Base-by-base conservation (phyloP, 2,113 vertebrate species). In the Promerops cafer region DNA sequence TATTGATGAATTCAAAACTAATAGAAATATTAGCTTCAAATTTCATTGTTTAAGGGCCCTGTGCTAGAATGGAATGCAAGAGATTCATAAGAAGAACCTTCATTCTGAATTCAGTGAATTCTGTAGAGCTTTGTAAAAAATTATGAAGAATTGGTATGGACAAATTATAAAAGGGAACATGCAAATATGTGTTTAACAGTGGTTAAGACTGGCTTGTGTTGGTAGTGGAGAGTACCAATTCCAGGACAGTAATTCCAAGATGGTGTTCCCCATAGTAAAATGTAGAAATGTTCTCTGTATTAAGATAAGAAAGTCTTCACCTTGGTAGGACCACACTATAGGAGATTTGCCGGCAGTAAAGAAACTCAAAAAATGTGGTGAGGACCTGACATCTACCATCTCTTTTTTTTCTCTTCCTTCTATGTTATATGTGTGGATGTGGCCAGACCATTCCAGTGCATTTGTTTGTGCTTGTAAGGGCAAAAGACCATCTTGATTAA, bases 101-200 rank as follows among this genome's bases (percentile, higher is more conserved):
- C 16, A 39, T 60, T 84, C 35, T 79, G 11, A 68, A 72, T 85
- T 76, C 30, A 59, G 22, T 78, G 39, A 57, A 61, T 83, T 70
- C 40, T 50, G 9, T 28, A 81, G 56, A 42, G 9, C 24, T 27
- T 42, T 78, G 7, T 74, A 35, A 71, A 71, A 61, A 81, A 47
- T 19, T 9, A 24, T 1, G 1, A 59, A 47, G 19, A 53, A 61
- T 30, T 0, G 0, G 1, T 65, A 45, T 50, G 16, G 78, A 52
- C 13, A 17, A 31, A 79, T 31, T 65, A 45, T 0, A 2, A 49
- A 69, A 27, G 7, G 7, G 16, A 63, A 59, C 0, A 1, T 52
- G 28, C 9, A 83, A 80, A 44, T 63, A 70, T 35, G 7, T 37
- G 3, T 37, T 91, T 75, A 68, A 71, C 7, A 59, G 23, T 4